phyloP scores from a whole-genome alignment of 2,888 invertebrate genomes.

The Chrysopilus asiliformis region DNA sequence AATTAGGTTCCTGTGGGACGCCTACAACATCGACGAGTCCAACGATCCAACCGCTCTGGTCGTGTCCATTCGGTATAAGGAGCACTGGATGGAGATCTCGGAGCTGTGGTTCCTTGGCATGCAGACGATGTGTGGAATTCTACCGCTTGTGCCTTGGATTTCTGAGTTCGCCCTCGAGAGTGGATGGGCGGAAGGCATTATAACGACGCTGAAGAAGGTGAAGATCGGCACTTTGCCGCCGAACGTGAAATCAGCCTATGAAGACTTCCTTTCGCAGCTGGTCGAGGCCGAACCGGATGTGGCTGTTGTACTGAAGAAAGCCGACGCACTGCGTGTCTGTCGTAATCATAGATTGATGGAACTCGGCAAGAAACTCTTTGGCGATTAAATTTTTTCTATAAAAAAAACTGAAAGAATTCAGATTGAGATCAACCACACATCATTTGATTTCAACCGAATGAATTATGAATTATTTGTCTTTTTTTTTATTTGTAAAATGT shows the following conservation, averaged over 20 bases:
- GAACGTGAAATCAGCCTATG: conserved; percentile 79
- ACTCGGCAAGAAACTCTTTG: conserved; percentile 74
- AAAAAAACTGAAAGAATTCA: neutral
- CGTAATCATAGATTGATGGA: conserved; percentile 82
- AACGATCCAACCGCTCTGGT: conserved; percentile 70
- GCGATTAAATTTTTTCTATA: conserved; percentile 45
- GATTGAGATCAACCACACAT: neutral
- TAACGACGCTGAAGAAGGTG: conserved; percentile 67
- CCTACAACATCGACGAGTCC: conserved; percentile 78
- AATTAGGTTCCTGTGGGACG: conserved; percentile 85
- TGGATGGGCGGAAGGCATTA: conserved; percentile 85
- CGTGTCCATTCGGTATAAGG: conserved; percentile 73
- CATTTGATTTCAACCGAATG: no score
- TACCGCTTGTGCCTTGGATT: conserved; percentile 75
- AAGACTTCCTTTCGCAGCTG: conserved; percentile 74
- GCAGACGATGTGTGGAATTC: conserved; percentile 77
- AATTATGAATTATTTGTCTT: no score
- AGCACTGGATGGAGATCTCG: conserved; percentile 77
- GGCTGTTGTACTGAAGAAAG: conserved; percentile 62
- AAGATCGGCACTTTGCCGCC: conserved; percentile 68
- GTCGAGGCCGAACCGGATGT: conserved; percentile 69
- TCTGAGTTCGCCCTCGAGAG: conserved; percentile 84
- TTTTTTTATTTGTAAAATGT: no score
- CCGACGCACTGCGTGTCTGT: conserved; percentile 69
- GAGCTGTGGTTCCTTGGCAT: conserved; percentile 90